phyloP scores from a whole-genome alignment of 1,140 invertebrate genomes.

The Alviniconcha marisindica region DNA sequence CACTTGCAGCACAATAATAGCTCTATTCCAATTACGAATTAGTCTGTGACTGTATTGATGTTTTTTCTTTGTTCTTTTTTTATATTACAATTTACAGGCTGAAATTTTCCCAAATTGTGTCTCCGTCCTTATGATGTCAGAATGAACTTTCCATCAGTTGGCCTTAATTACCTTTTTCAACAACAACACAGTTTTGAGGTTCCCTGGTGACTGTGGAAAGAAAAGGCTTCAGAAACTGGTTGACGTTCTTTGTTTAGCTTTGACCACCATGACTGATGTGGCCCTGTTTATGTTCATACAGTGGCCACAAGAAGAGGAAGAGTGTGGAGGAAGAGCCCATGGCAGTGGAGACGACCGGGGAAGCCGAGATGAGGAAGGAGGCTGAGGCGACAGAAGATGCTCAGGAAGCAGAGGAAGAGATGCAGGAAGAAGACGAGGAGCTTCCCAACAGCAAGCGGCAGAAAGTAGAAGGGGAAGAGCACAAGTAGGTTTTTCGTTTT shows the following conservation, averaged over 20 bases:
- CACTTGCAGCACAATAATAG: no score
- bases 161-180: not conserved
- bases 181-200: not conserved
- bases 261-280: not conserved
- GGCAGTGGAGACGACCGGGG: not conserved
- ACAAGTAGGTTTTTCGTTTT: not conserved
- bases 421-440: conserved; percentile 11
- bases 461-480: conserved; percentile 20
- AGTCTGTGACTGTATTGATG: no score
- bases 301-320: conserved; percentile 24
- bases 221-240: not conserved
- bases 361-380: not conserved
- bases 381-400: not conserved
- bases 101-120: not conserved
- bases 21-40: no score
- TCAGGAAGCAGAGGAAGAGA: not conserved
- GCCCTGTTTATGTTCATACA: not conserved
- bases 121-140: no score
- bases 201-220: not conserved
- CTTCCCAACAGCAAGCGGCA: conserved; percentile 28
- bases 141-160: no score
- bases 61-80: no score
- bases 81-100: no score
- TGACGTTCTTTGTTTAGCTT: not conserved
- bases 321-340: not conserved